These are phyloP conservation scores for Aphidius gifuensis DNA, from an alignment of 1,140 invertebrate genomes.

Conservation along the genomic window DNA sequence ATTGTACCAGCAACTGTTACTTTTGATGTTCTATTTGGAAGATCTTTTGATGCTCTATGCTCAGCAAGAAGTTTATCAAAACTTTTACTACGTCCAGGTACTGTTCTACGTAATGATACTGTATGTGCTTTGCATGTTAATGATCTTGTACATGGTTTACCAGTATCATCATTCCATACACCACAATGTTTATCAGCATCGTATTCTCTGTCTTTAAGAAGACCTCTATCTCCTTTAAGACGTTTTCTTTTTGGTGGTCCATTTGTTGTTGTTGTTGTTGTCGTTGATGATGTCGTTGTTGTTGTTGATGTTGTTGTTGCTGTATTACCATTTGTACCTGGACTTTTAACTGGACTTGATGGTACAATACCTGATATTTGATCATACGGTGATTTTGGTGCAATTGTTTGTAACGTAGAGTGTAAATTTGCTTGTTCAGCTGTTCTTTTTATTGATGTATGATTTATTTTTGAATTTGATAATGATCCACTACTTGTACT, in stretches of 20 bases:
- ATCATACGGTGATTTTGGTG: slow-evolving; percentile 13
- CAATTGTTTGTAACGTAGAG: slow-evolving; percentile 35
- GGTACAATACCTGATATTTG: slow-evolving; percentile 17
- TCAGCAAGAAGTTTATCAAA: slow-evolving; percentile 79
- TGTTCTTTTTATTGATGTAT: slow-evolving; percentile 44
- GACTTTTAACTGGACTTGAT: slow-evolving; percentile 45
- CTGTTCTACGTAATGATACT: slow-evolving; percentile 68
- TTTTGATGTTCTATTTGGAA: slow-evolving; percentile 44
- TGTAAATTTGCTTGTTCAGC: slow-evolving; percentile 33
- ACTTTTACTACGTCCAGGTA: slow-evolving; percentile 70
- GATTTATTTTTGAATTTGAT: slow-evolving; percentile 30
- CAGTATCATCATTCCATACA: slow-evolving; percentile 65
- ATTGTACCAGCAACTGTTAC: slow-evolving; percentile 39
- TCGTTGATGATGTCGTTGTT: slow-evolving; percentile 15
- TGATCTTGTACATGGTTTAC: slow-evolving; percentile 75
- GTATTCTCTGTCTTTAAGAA: slow-evolving; percentile 71
- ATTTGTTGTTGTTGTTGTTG: slow-evolving; percentile 32
- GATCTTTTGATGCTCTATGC: slow-evolving; percentile 66
- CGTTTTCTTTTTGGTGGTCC: slow-evolving; percentile 54
- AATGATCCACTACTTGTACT: slow-evolving; percentile 38
- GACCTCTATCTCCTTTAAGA: slow-evolving; percentile 57
- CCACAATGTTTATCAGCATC: slow-evolving; percentile 81
- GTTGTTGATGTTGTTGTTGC: no score
- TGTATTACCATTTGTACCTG: slow-evolving; percentile 22
- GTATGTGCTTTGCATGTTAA: slow-evolving; percentile 83